phyloP scores from a whole-genome alignment of 1,140 invertebrate genomes.

The Penaeus indicus region DNA sequence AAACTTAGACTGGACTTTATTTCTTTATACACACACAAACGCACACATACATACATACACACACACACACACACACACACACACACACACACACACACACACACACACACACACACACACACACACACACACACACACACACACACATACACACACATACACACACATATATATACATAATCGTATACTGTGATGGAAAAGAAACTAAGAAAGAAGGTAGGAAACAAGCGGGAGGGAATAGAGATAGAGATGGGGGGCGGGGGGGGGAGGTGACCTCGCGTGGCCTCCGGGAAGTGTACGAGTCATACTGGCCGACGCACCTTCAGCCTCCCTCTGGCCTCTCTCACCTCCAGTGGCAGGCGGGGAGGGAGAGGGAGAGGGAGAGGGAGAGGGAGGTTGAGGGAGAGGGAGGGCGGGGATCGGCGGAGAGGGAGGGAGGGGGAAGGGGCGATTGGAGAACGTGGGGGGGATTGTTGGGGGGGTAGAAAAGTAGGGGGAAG shows the following conservation, averaged over 20 bases:
- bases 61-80: conserved; percentile 10
- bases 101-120: no score
- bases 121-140: no score
- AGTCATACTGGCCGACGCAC: no score
- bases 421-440: background rate
- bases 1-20: background rate
- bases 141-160: no score
- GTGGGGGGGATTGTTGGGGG: background rate
- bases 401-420: no score
- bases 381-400: background rate
- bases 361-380: background rate
- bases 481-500: background rate
- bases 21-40: background rate
- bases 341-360: background rate
- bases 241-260: background rate
- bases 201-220: no score
- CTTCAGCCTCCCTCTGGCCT: no score
- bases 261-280: background rate
- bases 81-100: background rate
- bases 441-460: no score
- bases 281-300: no score
- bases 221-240: background rate
- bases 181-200: no score
- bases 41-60: background rate
- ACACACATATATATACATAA: no score